Evolutionary conservation across 2,797 vertebrate genomes (phyloP), one percentile per base, ranked within the genome.

Genomic region (Pseudochromis fuscus): DNA sequence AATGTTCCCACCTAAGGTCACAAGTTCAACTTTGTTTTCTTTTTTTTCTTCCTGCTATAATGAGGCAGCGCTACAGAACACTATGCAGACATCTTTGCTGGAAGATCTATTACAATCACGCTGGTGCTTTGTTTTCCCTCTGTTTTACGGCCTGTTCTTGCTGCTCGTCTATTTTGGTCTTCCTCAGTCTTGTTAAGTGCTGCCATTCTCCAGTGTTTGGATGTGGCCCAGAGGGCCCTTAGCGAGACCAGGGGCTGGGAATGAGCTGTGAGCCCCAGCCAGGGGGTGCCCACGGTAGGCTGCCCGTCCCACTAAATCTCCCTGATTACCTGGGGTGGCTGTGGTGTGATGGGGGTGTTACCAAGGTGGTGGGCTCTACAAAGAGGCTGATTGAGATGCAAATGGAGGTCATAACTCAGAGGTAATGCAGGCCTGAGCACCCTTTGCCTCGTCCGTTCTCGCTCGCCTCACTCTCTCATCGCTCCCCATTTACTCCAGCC

Each of bases 301-400:
- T 88, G 90, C 87, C 75, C 82, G 86, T 83, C 92, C 92, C 93
- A 83, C 93, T 95, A 93, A 95, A 95, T 95, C 95, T 94, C 85
- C 86, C 93, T 94, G 93, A 95, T 95, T 94, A 94, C 91, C 87
- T 83, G 85, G 87, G 82, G 89, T 85, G 88, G 83, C 79, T 90
- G 70, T 46, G 71, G 68, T 67, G 82, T 91, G 92, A 94, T 91
- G 83, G 85, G 91, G 92, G 91, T 91, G 88, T 92, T 91, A 88
- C 92, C 68, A 88, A 94, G 94, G 94, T 94, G 95, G 94, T 93
- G 94, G 93, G 94, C 95, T 95, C 95, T 95, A 94, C 93, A 94
- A 95, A 90, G 92, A 91, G 93, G 95, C 95, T 94, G 95, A 96
- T 96, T 95, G 96, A 97, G 96, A 97, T 97, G 96, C 96, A 97